Base-by-base conservation (phyloP, 1,140 invertebrate species). In the Bombus waltoni region DNA sequence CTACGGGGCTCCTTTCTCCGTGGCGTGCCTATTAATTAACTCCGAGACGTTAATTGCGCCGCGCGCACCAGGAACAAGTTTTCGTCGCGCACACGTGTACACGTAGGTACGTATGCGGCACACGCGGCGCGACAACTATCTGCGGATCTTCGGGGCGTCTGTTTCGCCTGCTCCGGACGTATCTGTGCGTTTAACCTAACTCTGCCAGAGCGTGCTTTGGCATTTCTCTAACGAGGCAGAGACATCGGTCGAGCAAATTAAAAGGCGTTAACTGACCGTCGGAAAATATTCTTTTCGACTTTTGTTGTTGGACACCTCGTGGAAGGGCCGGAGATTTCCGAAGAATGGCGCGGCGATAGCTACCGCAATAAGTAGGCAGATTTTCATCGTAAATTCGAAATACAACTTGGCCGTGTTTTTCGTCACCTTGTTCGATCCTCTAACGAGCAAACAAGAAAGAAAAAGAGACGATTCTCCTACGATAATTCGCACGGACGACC, bases 41-140 rank as follows among this genome's bases (percentile, higher is more conserved):
- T 79, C 62, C 73, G 84, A 91, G 87, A 90, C 87, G 91, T 92
- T 92, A 92, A 92, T 92, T 92, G 91, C 88, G 84, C 91, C 88
- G 88, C 76, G 75, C 82, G 85, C 80, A 83, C 75, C 77, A 57
- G 42, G 44, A 72, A 68, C 59, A 22, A 71, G 73, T 79, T 73
- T 87, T 87, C 73, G 44, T 42, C 75, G 62, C 47, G 59, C 57
- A 66, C 62, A 74, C 81, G 80, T 84, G 79, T 66, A 57, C 32
- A 70, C 78, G 57, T 75, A 59, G 9, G 13, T 32, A 42, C 38
- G 75, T 65, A 57, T n/a, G 74, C 53, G 75, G 25, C 13, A 38
- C 47, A 75, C 47, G 73, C 42, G n/a, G 10, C n/a, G 72, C 72
- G n/a, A 74, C 42, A n/a, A 74, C 73, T 83, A 87, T 73, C 62